These are phyloP conservation scores for Hydrozoanthus gracilis DNA, from an alignment of 92 coral and sea anemone species.

Conservation along the genomic window DNA sequence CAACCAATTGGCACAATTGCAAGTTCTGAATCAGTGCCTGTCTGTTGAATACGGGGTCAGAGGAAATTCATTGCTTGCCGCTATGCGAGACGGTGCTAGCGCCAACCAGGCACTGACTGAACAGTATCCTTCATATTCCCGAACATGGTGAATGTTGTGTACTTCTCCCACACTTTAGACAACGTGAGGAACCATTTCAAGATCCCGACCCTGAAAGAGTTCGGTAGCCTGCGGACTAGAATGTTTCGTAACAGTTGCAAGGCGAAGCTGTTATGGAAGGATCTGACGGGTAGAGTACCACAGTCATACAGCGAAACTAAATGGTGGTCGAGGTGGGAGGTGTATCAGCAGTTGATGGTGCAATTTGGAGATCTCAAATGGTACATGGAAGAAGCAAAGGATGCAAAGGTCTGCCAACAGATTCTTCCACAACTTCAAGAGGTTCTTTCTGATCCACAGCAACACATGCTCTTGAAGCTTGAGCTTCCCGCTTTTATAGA, in stretches of 20 bases:
- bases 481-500: constrained; percentile 51
- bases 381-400: constrained; percentile 46
- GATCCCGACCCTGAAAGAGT: constrained; percentile 58
- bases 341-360: constrained; percentile 49
- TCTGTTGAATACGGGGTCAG: constrained; percentile 46
- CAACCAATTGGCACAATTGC: constrained; percentile 41
- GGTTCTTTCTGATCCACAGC: constrained; percentile 44
- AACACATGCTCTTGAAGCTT: constrained; percentile 37
- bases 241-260: constrained; percentile 59
- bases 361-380: constrained; percentile 53
- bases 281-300: constrained; percentile 56
- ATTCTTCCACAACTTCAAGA: constrained; percentile 47
- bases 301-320: constrained; percentile 58
- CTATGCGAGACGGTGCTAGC: constrained; percentile 37
- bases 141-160: constrained; percentile 53
- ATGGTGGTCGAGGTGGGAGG: constrained; percentile 58
- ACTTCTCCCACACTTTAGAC: constrained; percentile 61
- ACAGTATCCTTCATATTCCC: constrained; percentile 23
- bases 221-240: constrained; percentile 63
- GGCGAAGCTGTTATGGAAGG: constrained; percentile 66
- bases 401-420: constrained; percentile 47
- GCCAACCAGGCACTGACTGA: constrained; percentile 30
- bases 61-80: constrained; percentile 41
- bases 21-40: neutral
- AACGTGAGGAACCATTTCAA: constrained; percentile 61